Evolutionary conservation across 2,113 vertebrate species (phyloP).

Genomic region (Piliocolobus tephrosceles): DNA sequence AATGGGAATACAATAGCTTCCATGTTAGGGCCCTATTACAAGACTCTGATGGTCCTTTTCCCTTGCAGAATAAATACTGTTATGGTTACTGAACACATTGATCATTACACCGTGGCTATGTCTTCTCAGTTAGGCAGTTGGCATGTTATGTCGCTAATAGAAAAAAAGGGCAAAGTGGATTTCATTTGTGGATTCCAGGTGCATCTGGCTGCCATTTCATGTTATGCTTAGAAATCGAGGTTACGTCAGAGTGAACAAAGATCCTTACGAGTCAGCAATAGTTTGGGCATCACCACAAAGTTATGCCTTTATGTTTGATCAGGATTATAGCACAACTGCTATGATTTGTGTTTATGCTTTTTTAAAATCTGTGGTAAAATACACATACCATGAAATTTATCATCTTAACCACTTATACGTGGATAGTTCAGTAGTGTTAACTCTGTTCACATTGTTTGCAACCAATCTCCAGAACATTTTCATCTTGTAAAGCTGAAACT

Average conservation of each 20-base stretch:
- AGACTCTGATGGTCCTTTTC: conserved; percentile 7
- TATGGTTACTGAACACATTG: not conserved
- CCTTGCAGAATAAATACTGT: not conserved
- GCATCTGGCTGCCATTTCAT: not conserved
- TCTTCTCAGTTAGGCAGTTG: not conserved
- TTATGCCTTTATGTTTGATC: not conserved
- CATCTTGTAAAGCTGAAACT: not conserved
- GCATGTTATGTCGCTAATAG: not conserved
- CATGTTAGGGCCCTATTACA: not conserved
- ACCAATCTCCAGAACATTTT: not conserved
- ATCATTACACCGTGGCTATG: not conserved
- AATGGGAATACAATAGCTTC: not conserved
- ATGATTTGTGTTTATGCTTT: not conserved
- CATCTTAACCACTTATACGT: not conserved
- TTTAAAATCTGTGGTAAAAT: not conserved
- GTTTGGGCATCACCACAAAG: not conserved
- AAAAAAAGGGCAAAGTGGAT: not conserved
- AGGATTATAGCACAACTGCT: not conserved
- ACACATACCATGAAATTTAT: not conserved
- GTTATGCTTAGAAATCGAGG: not conserved
- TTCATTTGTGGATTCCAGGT: not conserved
- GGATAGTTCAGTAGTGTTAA: not conserved
- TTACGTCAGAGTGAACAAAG: not conserved
- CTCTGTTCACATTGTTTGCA: not conserved
- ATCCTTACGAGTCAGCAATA: not conserved